Evolutionary conservation across 2,113 vertebrate genomes (phyloP).

Genomic region (Chaenocephalus aceratus): DNA sequence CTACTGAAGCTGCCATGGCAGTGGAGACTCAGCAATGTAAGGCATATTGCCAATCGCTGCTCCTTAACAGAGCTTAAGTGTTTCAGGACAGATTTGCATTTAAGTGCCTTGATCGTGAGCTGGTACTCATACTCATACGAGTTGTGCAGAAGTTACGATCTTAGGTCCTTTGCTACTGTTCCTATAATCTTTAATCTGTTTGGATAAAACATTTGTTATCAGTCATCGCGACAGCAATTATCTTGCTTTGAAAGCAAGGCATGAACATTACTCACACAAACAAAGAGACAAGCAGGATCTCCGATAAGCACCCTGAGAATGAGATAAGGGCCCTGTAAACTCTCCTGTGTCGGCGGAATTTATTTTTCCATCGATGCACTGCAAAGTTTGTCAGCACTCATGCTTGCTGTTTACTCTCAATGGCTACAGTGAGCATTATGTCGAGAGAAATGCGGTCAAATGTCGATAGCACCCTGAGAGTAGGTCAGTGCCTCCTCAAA

Average conservation of each 20-base stretch:
- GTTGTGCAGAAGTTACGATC: neutral
- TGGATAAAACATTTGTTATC: conserved; percentile 37
- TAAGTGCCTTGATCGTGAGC: conserved; percentile 6
- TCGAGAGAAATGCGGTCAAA: conserved; percentile 4
- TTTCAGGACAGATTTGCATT: conserved; percentile 18
- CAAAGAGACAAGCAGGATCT: conserved; percentile 22
- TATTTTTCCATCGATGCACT: conserved; percentile 6
- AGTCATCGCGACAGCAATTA: conserved; percentile 12
- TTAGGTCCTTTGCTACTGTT: conserved; percentile 3
- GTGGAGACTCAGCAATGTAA: neutral
- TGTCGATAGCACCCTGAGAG: neutral
- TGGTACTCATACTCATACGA: neutral
- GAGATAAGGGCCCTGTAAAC: conserved; percentile 37
- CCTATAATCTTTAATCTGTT: conserved; percentile 32
- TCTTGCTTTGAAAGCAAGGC: conserved; percentile 46
- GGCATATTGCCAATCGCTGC: conserved; percentile 11
- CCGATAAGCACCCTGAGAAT: conserved; percentile 28
- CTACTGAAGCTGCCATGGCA: neutral
- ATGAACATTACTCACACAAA: conserved; percentile 17
- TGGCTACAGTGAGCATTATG: neutral
- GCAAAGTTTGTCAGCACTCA: conserved; percentile 11
- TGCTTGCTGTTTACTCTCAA: neutral
- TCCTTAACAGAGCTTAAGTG: conserved; percentile 22
- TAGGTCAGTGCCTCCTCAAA: neutral
- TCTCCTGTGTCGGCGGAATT: conserved; percentile 39